Conservation (phyloP, 2,888 invertebrate genomes). For the Thymelicus sylvestris region DNA sequence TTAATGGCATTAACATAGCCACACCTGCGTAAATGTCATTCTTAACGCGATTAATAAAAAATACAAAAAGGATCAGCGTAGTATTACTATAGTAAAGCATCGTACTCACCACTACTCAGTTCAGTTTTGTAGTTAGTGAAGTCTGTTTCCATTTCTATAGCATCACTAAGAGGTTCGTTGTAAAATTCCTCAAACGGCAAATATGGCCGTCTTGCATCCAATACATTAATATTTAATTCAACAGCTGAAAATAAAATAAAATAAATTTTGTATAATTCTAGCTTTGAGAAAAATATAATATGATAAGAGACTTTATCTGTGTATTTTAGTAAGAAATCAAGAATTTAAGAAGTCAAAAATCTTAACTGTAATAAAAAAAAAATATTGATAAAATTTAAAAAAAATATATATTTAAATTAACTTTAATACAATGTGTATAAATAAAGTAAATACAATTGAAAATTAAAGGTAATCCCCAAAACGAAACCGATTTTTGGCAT, state of each 20-base stretch:
- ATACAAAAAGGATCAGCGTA: too few relatives aligned
- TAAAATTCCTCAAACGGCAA: conserved; percentile 96
- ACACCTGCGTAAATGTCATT: too few relatives aligned
- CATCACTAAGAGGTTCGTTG: conserved; percentile 96
- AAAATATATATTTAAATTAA: neutral
- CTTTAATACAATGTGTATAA: neutral
- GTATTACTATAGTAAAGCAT: neutral
- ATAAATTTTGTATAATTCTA: neutral
- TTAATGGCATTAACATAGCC: too few relatives aligned
- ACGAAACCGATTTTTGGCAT: too few relatives aligned
- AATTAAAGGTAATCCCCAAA: too few relatives aligned
- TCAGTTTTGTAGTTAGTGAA: conserved; percentile 95
- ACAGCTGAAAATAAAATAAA: conserved; percentile 78
- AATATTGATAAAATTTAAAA: neutral
- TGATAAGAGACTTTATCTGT: too few relatives aligned
- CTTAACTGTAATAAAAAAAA: too few relatives aligned
- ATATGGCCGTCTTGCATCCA: conserved; percentile 93
- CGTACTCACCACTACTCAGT: conserved; percentile 69
- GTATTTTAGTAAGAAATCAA: too few relatives aligned
- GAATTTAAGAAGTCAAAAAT: too few relatives aligned
- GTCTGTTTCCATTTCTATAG: conserved; percentile 97
- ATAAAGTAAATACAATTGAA: too few relatives aligned
- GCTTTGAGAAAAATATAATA: too few relatives aligned
- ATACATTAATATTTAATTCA: conserved; percentile 89
- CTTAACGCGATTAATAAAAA: too few relatives aligned